Evolutionary conservation across 1,140 invertebrate species (phyloP), one percentile per base, ranked within the genome.

Genomic region (Bombus difficillimus): DNA sequence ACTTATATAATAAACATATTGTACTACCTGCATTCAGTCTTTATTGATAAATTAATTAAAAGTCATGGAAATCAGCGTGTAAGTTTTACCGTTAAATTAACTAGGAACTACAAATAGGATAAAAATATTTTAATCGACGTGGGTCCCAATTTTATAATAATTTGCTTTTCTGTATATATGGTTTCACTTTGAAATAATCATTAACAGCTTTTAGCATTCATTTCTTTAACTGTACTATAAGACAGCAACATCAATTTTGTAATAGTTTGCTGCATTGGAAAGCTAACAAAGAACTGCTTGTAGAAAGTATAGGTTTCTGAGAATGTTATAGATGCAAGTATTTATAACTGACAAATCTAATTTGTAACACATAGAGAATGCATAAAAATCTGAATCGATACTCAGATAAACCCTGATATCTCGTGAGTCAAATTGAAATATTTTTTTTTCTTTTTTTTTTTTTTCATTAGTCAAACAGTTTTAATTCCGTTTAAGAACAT

Each of bases 11-110:
- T 85, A 80, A 89, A 89, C 66, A 88, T 89, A 87, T 93, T 93
- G 92, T 92, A 93, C 91, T 93, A 92, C 89, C 81, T 89, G 87
- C 92, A 92, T 94, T 95, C 94, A 95, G 94, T 95, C 94, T 95
- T 95, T 88, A 89, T 91, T 87, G 89, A 89, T 92, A 92, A 92
- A 93, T 90, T 92, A 94, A 90, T 90, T 78, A 83, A 91, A 91
- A 89, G 68, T 90, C 77, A 87, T 84, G 90, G 87, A 92, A 90
- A 92, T 90, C 37, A 86, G 77, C 83, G 68, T 83, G 64, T 87
- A 68, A 34, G 37, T 87, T 66, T 71, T 85, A 90, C 76, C 88
- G 74, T 74, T 89, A 93, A 92, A 85, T 87, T 75, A 93, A 91
- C 86, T 92, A 93, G 92, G 91, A 93, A 93, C 92, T 94, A 88